phyloP scores from a whole-genome alignment of 2,888 invertebrate species.

The Polyommatus iphigenia region DNA sequence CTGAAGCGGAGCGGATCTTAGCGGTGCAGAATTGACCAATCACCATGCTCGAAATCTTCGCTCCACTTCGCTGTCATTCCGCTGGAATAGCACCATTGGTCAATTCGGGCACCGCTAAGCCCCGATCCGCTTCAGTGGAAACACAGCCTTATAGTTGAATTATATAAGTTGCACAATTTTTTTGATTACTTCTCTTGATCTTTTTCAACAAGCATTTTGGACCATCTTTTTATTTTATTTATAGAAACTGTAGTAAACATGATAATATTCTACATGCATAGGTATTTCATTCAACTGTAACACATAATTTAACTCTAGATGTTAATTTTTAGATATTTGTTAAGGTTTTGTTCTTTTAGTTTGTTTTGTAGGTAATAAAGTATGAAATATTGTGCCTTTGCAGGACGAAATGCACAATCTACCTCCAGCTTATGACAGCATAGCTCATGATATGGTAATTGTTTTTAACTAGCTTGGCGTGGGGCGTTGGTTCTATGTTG shows the following conservation, averaged over 20 bases:
- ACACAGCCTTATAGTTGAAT: too few relatives aligned
- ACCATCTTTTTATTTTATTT: not conserved
- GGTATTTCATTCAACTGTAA: not conserved
- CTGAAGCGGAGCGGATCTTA: too few relatives aligned
- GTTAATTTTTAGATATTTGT: too few relatives aligned
- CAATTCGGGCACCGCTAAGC: too few relatives aligned
- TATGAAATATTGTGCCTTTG: constrained; percentile 41
- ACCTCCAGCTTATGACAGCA: constrained; percentile 85
- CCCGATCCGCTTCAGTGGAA: too few relatives aligned
- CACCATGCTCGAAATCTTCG: too few relatives aligned
- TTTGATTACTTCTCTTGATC: not conserved
- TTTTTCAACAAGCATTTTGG: not conserved
- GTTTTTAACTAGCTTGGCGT: constrained; percentile 38
- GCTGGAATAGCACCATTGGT: too few relatives aligned
- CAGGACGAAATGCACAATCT: constrained; percentile 85
- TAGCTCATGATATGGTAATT: constrained; percentile 88
- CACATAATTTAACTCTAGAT: too few relatives aligned
- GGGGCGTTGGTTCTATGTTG: not conserved
- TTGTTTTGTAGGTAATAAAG: constrained; percentile 24
- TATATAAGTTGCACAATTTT: not conserved
- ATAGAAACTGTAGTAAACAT: not conserved
- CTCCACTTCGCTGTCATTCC: too few relatives aligned
- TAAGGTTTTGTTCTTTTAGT: not conserved
- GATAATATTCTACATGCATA: not conserved
- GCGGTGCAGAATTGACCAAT: too few relatives aligned